phyloP scores from a whole-genome alignment of 2,113 vertebrate species.

The Tor tambroides region DNA sequence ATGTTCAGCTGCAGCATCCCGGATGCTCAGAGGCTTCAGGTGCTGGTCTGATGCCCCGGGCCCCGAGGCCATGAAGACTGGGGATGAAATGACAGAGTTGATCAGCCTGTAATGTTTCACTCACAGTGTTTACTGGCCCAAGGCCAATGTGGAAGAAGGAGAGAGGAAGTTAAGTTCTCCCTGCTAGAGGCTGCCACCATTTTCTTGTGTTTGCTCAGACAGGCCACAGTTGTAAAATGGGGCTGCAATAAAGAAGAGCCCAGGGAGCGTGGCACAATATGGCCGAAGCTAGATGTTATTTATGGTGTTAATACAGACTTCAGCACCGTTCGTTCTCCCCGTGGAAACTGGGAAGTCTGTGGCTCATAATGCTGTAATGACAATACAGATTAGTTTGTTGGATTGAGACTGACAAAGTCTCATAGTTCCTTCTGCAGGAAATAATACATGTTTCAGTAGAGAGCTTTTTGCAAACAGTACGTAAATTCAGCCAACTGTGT shows the following conservation, averaged over 20 bases:
- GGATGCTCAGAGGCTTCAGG: conserved; percentile 33
- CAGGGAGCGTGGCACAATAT: conserved; percentile 49
- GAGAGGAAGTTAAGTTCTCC: not conserved
- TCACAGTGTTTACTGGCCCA: conserved; percentile 34
- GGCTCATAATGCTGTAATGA: conserved; percentile 44
- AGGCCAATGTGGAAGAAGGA: not conserved
- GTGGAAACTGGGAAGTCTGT: conserved; percentile 20
- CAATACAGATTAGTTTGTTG: conserved; percentile 38
- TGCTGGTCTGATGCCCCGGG: conserved; percentile 22
- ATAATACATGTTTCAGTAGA: not conserved
- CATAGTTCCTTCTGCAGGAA: conserved; percentile 16
- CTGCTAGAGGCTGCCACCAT: conserved; percentile 7
- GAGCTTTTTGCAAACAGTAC: not conserved
- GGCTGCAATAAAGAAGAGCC: conserved; percentile 41
- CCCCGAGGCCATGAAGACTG: conserved; percentile 25
- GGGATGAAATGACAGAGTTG: conserved; percentile 55
- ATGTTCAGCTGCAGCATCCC: conserved; percentile 35
- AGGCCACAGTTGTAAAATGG: conserved; percentile 2
- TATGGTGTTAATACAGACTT: conserved; percentile 58
- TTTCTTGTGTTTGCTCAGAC: conserved; percentile 9
- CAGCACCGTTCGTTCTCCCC: conserved; percentile 28
- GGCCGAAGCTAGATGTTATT: conserved; percentile 53
- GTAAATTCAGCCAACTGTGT: not conserved
- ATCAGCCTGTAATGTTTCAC: conserved; percentile 56
- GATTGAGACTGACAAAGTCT: conserved; percentile 22